Evolutionary conservation across 2,888 invertebrate genomes (phyloP).

Genomic region (Ashinkailepas kermadecensis): DNA sequence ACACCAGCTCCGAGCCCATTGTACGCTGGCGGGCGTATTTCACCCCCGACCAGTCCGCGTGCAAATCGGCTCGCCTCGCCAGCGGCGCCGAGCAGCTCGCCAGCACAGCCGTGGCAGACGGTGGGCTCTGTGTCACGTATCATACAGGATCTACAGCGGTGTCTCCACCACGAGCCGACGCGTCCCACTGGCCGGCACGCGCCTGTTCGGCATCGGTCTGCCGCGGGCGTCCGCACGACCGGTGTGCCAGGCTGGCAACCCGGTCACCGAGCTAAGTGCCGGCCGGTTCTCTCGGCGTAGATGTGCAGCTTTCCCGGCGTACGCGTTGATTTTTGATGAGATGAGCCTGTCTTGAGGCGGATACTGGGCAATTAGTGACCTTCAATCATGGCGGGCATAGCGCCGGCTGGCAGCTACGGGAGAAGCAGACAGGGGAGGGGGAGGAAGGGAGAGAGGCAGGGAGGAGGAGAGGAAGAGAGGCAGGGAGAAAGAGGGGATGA

Average conservation of each 20-base stretch:
- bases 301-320: not conserved
- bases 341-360: not conserved
- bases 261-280: too few species aligned
- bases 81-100: not conserved
- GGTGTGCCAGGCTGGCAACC: too few species aligned
- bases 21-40: too few species aligned
- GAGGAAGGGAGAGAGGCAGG: not conserved
- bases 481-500: not conserved
- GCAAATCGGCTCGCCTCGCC: not conserved
- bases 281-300: too few species aligned
- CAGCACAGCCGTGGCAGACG: not conserved
- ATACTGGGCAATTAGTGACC: conserved; percentile 9
- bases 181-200: not conserved
- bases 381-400: conserved; percentile 3
- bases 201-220: not conserved
- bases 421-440: too few species aligned
- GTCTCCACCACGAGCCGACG: not conserved
- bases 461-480: not conserved
- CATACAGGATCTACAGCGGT: not conserved
- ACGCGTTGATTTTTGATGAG: not conserved
- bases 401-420: not conserved
- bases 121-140: not conserved
- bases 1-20: too few species aligned
- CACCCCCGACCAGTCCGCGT: not conserved
- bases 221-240: too few species aligned